These are phyloP conservation scores for Amblyopsis rosae DNA, from an alignment of 2,113 vertebrate species.

Conservation along the genomic window DNA sequence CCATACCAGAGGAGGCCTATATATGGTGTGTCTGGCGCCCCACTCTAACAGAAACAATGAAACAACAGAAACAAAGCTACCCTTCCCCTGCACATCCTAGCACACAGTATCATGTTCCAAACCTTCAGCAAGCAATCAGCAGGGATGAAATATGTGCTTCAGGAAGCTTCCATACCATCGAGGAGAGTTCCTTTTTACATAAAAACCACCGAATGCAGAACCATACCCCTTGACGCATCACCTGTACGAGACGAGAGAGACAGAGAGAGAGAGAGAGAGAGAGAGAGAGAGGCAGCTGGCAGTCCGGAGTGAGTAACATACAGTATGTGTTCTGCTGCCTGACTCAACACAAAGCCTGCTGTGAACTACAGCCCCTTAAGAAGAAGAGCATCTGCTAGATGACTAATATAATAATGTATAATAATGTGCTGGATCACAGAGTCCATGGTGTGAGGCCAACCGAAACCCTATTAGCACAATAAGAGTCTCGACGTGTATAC, in stretches of 20 bases:
- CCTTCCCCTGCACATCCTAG: too few relatives aligned
- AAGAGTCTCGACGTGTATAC: background rate
- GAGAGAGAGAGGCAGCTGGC: too few relatives aligned
- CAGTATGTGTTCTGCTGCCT: slow-evolving; percentile 29
- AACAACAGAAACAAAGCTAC: too few relatives aligned
- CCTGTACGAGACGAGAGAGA: slow-evolving; percentile 29
- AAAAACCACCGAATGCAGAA: too few relatives aligned
- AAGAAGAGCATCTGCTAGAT: slow-evolving; percentile 44
- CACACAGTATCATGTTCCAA: too few relatives aligned
- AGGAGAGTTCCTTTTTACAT: too few relatives aligned
- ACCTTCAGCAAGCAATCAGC: too few relatives aligned
- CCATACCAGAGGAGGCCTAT: too few relatives aligned
- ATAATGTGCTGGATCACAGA: slow-evolving; percentile 43
- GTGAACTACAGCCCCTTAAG: slow-evolving; percentile 35
- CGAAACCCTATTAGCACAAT: slow-evolving; percentile 23
- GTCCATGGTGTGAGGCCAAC: slow-evolving; percentile 17
- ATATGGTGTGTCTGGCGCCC: too few relatives aligned
- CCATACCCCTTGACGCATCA: slow-evolving; percentile 32
- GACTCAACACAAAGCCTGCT: slow-evolving; percentile 40
- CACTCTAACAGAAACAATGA: too few relatives aligned
- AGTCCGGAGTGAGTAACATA: slow-evolving; percentile 12
- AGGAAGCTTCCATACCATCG: too few relatives aligned
- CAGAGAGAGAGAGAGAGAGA: background rate
- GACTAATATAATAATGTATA: slow-evolving; percentile 48
- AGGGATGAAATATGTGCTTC: too few relatives aligned